Percentiles rank a stretch among this genome's conserved stretches.
These are phyloP conservation scores for Anoplolepis gracilipes DNA, from an alignment of 1,140 invertebrate species.

Conservation along the genomic window DNA sequence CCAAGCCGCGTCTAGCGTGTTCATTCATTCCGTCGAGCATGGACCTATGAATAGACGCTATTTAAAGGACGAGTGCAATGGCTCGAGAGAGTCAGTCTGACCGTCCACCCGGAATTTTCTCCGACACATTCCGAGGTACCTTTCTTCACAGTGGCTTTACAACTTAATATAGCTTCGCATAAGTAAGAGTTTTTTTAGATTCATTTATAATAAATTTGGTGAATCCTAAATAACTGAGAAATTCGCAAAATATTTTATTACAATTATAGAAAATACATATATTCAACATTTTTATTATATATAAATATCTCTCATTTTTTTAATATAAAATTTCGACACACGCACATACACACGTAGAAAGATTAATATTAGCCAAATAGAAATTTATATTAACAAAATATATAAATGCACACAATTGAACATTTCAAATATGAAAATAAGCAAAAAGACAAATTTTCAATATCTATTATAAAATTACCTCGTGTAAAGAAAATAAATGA, in stretches of 20 bases:
- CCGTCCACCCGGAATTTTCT: slow-evolving; percentile 20
- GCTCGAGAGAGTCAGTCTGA: slow-evolving; percentile 52
- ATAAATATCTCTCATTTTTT: no score
- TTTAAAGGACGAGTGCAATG: slow-evolving; percentile 81
- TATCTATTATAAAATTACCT: neutral
- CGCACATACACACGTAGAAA: no score
- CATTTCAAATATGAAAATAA: neutral
- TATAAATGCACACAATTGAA: neutral
- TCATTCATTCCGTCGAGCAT: slow-evolving; percentile 78
- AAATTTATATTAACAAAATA: neutral
- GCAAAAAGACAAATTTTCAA: no score
- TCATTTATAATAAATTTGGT: neutral
- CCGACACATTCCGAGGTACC: slow-evolving; percentile 23
- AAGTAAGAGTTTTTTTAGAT: neutral
- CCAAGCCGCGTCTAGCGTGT: slow-evolving; percentile 74
- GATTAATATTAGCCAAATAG: neutral
- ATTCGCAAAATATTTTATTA: neutral
- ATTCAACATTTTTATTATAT: no score
- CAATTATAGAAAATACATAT: no score
- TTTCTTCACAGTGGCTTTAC: neutral
- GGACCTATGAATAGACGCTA: slow-evolving; percentile 82
- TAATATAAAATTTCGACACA: no score
- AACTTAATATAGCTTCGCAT: neutral
- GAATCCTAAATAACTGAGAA: neutral
- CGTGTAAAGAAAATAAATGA: neutral